Percentiles rank a stretch among this genome's conserved stretches.
Evolutionary conservation across 2,888 invertebrate species (phyloP).

Genomic region (Ophraella communa): DNA sequence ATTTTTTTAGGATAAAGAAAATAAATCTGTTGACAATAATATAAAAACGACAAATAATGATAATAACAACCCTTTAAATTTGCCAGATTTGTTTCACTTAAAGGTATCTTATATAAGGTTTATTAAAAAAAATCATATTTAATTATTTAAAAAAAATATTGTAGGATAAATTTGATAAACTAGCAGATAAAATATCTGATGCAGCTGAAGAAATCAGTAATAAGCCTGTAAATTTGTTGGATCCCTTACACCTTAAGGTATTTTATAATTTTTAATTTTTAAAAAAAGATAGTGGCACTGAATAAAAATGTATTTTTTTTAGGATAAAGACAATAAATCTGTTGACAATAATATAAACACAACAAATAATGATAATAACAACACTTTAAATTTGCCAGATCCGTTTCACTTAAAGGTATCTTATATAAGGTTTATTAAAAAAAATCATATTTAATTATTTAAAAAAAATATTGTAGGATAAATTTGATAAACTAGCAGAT

Average conservation of each 20-base stretch:
- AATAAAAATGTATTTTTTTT: too few relatives aligned
- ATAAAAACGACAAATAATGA: too few relatives aligned
- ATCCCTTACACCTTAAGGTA: constrained; percentile 8
- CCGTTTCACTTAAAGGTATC: background rate
- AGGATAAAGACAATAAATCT: background rate
- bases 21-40: too few relatives aligned
- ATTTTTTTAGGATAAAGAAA: too few relatives aligned
- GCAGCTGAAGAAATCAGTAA: background rate
- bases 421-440: too few relatives aligned
- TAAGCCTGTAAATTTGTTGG: background rate
- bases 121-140: background rate
- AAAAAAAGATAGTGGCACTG: too few relatives aligned
- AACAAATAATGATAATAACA: background rate
- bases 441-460: too few relatives aligned
- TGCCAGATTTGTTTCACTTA: too few relatives aligned
- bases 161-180: background rate
- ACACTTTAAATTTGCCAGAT: background rate
- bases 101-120: constrained; percentile 3
- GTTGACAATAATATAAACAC: background rate
- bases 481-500: background rate
- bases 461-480: background rate
- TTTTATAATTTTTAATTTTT: too few relatives aligned
- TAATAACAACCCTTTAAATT: too few relatives aligned
- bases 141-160: background rate
- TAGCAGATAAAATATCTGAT: background rate